Evolutionary conservation across 2,797 vertebrate species (phyloP), one percentile per base, ranked within the genome.

Genomic region (Leptoclinus maculatus): DNA sequence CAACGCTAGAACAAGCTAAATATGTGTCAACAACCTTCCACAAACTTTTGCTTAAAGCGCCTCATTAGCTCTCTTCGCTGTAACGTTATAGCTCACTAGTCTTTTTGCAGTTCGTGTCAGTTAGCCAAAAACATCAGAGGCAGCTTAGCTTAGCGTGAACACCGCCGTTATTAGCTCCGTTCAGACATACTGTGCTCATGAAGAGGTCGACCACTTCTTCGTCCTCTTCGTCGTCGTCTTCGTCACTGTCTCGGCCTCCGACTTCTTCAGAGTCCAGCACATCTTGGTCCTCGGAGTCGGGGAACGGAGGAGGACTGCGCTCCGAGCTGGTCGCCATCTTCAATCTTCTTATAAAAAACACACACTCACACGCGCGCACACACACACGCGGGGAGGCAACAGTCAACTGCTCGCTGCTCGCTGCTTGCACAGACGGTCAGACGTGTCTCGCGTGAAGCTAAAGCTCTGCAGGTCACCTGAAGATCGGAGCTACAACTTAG

Each of bases 241-340:
- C 92, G 17, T 94, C 91, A 17, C 89, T 92, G 64, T 93, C 95
- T 34, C 85, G 92, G 80, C 83, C 89, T 75, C 66, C 63, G 10
- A 92, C 84, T 0, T 92, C 94, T 10, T 94, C 94, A 0, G 90
- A 10, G 72, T 95, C 94, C 79, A 86, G 87, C 71, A 87, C 85
- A 38, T 95, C 94, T 85, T 92, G 94, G 74, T 95, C 95, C 89
- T 95, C 95, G n/a, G 90, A 91, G 74, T 96, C 95, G 49, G 95
- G 95, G 80, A 96, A 96, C 85, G 95, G 95, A 84, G 95, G 95
- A 74, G 95, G 95, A 88, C 94, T 95, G 68, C 95, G 95, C 89
- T 95, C 94, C 63, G 95, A 95, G 83, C 94, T 94, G 74, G 94
- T 90, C 94, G 95, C 95, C 95, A 95, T 96, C 93, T 95, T 95